These are phyloP conservation scores for Tenualosa ilisha DNA, from an alignment of 2,797 vertebrate species.

Conservation along the genomic window DNA sequence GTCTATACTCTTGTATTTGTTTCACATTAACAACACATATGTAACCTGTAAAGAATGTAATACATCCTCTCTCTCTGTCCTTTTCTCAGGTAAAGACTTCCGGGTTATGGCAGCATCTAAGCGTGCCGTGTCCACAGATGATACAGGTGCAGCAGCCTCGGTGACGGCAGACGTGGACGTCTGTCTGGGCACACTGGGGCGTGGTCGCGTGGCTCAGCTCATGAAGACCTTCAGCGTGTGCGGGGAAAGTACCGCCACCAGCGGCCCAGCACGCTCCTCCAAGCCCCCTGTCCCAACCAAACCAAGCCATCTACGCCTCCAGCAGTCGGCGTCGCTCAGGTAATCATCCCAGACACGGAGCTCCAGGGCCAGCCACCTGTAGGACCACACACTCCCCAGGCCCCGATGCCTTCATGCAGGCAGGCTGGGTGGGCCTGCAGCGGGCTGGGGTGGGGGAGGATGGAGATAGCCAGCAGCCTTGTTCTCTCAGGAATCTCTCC, in stretches of 20 bases:
- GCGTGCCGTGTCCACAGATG: not conserved
- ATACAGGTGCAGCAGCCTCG: not conserved
- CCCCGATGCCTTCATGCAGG: not conserved
- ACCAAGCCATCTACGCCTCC: conserved; percentile 68
- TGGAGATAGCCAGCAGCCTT: not conserved
- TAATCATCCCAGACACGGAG: conserved; percentile 51
- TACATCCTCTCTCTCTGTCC: not conserved
- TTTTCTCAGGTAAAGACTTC: conserved; percentile 51
- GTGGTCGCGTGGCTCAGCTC: conserved; percentile 75
- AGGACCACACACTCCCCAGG: conserved; percentile 16
- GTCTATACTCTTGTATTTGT: not conserved
- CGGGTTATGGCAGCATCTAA: conserved; percentile 32
- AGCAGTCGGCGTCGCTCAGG: conserved; percentile 70
- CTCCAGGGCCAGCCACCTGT: not conserved
- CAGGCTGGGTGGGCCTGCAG: conserved; percentile 15
- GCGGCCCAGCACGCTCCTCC: conserved; percentile 45
- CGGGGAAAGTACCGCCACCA: conserved; percentile 27
- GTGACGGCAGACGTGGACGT: not conserved
- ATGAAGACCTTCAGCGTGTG: conserved; percentile 72
- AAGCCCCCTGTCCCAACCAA: conserved; percentile 75
- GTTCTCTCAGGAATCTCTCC: conserved; percentile 51
- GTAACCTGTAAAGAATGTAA: not conserved
- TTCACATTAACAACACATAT: not conserved
- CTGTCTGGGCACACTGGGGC: conserved; percentile 48
- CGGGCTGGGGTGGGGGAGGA: not conserved